Evolutionary conservation across 2,113 vertebrate species (phyloP).

Genomic region (Sinocyclocheilus anophthalmus): DNA sequence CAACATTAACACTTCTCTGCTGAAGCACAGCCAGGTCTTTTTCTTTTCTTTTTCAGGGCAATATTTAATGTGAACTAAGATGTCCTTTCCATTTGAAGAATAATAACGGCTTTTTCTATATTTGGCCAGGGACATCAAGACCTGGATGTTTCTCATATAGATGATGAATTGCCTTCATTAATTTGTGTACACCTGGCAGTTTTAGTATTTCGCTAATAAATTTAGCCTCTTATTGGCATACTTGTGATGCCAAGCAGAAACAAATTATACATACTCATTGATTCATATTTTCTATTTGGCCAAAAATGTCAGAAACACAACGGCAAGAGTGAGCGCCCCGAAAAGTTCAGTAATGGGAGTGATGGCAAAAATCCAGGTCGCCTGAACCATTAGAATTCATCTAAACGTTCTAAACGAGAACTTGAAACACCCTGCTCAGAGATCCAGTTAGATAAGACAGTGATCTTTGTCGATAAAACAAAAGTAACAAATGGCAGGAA

Average conservation of each 20-base stretch:
- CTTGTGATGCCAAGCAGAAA: constrained; percentile 85
- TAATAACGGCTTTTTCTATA: constrained; percentile 88
- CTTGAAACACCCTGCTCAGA: constrained; percentile 36
- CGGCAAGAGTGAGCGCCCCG: constrained; percentile 75
- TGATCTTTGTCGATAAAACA: constrained; percentile 30
- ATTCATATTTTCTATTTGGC: constrained; percentile 81
- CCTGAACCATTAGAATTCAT: constrained; percentile 9
- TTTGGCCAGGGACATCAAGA: constrained; percentile 83
- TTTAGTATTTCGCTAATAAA: constrained; percentile 91
- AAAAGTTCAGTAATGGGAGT: constrained; percentile 86
- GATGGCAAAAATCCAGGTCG: constrained; percentile 82
- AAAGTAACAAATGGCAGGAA: constrained; percentile 43
- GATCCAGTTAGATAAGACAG: constrained; percentile 20
- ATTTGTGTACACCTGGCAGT: constrained; percentile 86
- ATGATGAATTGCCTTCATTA: constrained; percentile 87
- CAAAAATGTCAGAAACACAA: constrained; percentile 86
- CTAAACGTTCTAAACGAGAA: constrained; percentile 3
- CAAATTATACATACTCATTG: constrained; percentile 83
- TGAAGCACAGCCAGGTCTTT: constrained; percentile 82
- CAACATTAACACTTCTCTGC: constrained; percentile 91
- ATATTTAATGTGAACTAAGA: constrained; percentile 87
- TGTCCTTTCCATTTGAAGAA: constrained; percentile 85
- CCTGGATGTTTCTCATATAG: constrained; percentile 79
- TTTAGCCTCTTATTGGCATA: constrained; percentile 86
- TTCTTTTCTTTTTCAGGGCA: constrained; percentile 75